These are phyloP conservation scores for Romanogobio albipinnatus DNA, from an alignment of 2,113 vertebrate species.

Conservation along the genomic window DNA sequence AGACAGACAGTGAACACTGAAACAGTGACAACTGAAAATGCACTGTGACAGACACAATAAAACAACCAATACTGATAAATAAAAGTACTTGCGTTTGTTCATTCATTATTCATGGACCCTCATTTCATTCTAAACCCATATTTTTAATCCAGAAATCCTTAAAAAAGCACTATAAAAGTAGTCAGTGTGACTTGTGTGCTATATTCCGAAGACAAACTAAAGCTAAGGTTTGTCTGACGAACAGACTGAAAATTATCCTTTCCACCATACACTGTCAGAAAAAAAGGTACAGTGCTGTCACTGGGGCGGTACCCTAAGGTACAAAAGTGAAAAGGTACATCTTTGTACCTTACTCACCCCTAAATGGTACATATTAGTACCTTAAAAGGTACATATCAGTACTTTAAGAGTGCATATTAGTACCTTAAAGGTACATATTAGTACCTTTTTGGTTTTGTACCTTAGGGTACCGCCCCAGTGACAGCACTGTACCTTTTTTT, in stretches of 20 bases:
- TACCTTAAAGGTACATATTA: no score
- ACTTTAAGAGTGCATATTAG: no score
- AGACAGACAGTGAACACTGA: constrained; percentile 35
- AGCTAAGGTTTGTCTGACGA: background rate
- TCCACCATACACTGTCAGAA: no score
- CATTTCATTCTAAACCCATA: background rate
- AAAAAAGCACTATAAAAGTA: background rate
- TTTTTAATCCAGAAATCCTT: background rate
- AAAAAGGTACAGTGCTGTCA: no score
- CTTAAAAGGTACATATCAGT: no score
- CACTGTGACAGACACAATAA: constrained; percentile 25
- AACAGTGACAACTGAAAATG: constrained; percentile 29
- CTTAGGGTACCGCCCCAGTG: no score
- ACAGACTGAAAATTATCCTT: background rate
- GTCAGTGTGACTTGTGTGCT: background rate
- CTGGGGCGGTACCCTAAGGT: no score
- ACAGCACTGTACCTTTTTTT: no score
- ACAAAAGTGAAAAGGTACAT: no score
- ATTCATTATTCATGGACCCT: background rate
- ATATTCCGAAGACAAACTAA: background rate
- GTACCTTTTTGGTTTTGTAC: no score
- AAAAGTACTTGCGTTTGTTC: background rate
- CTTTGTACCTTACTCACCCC: no score
- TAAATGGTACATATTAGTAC: no score
- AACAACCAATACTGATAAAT: background rate